Evolutionary conservation across 2,113 vertebrate genomes (phyloP), one percentile per base, ranked within the genome.

Genomic region (Trinectes maculatus): DNA sequence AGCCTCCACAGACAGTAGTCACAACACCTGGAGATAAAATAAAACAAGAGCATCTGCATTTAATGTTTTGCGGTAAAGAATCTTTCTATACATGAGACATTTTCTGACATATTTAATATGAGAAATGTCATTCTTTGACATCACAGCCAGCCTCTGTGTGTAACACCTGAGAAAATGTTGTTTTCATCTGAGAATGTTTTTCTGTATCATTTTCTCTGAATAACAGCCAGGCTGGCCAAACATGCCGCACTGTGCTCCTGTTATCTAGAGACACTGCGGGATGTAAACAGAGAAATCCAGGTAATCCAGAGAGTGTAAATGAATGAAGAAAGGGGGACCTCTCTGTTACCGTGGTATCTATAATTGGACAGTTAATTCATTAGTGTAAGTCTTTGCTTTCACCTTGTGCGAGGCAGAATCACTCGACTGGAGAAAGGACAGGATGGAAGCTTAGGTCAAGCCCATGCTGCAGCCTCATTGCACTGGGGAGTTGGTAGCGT

Each of bases 351-450:
- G 47, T 13, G 4, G 16, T 47, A 72, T 77, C 63, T 82, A 71
- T 73, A 82, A 76, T 82, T 84, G 48, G 59, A 63, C 73, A 64
- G 71, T 74, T 79, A 73, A 78, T 76, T 81, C 68, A 81, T 82
- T 79, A 82, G 82, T 62, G 46, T n/a, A 25, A 25, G 28, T 54
- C 49, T 29, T 72, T 57, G 71, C 55, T 18, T 46, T 79, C 53
- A 66, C 59, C 33, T 67, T 74, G 37, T 54, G 40, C 33, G 36
- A 63, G 49, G 57, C 42, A 24, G 53, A 71, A 28, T 7, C 37
- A 59, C 8, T 33, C 34, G 51, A 33, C 43, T 22, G 3, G 70
- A 48, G 40, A 57, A 55, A 58, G 42, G 67, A 71, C 52, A 52
- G 56, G 15, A 39, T 21, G 51, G 42, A 60, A 24, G 60, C 57